A percentile compares a stretch with the other conserved stretches of the same genome.
Evolutionary conservation across 2,797 vertebrate genomes (phyloP).

Genomic region (Gymnocypris eckloni): DNA sequence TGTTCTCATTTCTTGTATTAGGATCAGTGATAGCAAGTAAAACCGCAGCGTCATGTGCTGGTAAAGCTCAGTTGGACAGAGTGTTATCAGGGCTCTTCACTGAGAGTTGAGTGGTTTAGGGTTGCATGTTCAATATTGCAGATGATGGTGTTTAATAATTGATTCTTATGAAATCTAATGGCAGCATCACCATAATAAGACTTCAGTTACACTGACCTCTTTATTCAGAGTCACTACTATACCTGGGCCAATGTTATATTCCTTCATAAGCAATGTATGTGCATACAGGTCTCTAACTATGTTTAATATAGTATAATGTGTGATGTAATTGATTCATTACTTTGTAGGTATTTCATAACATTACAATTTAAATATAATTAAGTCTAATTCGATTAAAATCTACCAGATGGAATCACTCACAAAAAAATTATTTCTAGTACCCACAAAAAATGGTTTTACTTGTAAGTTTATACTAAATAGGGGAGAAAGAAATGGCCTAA

Average conservation of each 20-base stretch:
- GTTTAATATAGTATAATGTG: not conserved
- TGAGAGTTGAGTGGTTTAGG: conserved; percentile 61
- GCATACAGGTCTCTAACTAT: not conserved
- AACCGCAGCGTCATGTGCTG: not conserved
- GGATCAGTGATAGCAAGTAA: conserved; percentile 4
- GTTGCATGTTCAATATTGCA: conserved; percentile 70
- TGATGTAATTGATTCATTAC: not conserved
- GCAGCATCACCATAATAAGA: conserved; percentile 17
- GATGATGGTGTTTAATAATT: conserved; percentile 74
- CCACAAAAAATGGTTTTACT: not conserved
- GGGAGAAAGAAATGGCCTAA: not conserved
- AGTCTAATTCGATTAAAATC: not conserved
- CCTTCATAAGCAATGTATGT: not conserved
- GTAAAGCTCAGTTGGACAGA: conserved; percentile 52
- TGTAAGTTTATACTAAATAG: not conserved
- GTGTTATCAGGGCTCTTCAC: conserved; percentile 67
- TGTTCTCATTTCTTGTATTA: conserved; percentile 16
- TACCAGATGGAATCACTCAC: too few species aligned
- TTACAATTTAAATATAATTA: not conserved
- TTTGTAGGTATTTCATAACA: not conserved
- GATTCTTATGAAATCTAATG: conserved; percentile 58
- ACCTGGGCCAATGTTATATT: not conserved
- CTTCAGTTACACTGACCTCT: conserved; percentile 42
- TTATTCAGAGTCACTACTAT: not conserved
- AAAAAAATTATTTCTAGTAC: too few species aligned